Evolutionary conservation across 64 coral and sea anemone species (phyloP), one percentile per base, ranked within the genome.

Genomic region (Dendrophyllia cribrosa): DNA sequence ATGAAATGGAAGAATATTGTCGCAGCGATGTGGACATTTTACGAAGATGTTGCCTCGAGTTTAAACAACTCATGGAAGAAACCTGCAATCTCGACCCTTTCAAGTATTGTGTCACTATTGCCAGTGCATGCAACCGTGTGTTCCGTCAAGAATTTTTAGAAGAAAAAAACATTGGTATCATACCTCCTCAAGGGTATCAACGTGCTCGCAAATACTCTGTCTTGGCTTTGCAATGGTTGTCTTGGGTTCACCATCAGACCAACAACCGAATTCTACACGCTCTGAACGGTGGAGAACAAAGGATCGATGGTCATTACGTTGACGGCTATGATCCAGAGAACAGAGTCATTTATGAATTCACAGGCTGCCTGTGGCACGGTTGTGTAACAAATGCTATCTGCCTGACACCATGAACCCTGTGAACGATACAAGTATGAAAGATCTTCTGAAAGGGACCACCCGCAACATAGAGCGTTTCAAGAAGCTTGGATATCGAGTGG

Each of bases 1-100:
- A 72, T 15, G 88, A 90, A 44, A 79, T 90, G 13, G 16, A 80
- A 56, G 89, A 84, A 9, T 91, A 91, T 75, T 91, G 89, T 62
- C 49, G 78, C 15, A 72, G 47, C 43, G 89, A 91, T 49, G 89
- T 91, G 5, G 78, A 91, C 65, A 91, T 89, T 76, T 56, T 89
- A 6, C 4, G 74, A n/a, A 1, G 45, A 15, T 44, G 52, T 22
- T 90, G 88, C 79, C 17, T 79, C 9, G 4, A 90, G 59, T 90
- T 90, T 43, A 76, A 79, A 66, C 49, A 61, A 23, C 7, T 73
- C 55, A 79, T 79, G 59, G 49, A 61, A 21, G 59, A 93, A 22
- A 87, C 43, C 7, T 67, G 58, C 7, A 61, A 63, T 0, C 22
- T 87, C 1, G 82, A 93, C 23, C 91, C 91, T 6, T 93, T 93